These are phyloP conservation scores for Potamarius usumacintae DNA, from an alignment of 2,113 vertebrate species.

Conservation along the genomic window DNA sequence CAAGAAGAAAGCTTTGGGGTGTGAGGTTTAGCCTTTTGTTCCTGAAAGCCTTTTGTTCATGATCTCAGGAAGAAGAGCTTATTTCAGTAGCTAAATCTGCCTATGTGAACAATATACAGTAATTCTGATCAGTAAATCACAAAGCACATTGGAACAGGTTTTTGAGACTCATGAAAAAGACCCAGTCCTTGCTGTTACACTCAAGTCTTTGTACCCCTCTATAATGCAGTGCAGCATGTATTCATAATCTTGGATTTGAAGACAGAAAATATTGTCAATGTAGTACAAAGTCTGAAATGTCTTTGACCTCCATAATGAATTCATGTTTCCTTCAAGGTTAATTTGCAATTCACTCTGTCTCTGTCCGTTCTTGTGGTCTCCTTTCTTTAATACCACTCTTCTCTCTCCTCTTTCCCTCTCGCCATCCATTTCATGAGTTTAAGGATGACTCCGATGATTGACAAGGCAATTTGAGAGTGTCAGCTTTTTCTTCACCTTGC, in stretches of 20 bases:
- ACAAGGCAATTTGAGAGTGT: constrained; percentile 74
- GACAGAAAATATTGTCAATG: not conserved
- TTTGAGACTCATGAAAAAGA: not conserved
- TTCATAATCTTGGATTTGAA: not conserved
- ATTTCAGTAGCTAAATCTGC: not conserved
- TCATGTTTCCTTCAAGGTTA: constrained; percentile 24
- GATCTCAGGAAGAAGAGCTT: not conserved
- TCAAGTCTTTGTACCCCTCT: not conserved
- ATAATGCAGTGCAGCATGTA: not conserved
- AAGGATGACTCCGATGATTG: constrained; percentile 66
- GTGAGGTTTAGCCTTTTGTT: not conserved
- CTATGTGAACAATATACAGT: not conserved
- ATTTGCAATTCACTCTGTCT: constrained; percentile 36
- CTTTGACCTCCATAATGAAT: not conserved
- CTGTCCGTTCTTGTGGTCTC: not conserved
- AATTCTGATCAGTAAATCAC: not conserved
- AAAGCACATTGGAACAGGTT: not conserved
- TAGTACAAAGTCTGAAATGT: not conserved
- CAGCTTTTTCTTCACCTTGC: constrained; percentile 65
- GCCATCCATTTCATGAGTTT: constrained; percentile 54
- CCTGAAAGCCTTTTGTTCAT: not conserved
- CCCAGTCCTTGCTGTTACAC: not conserved
- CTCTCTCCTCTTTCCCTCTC: constrained; percentile 52
- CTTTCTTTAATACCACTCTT: not conserved
- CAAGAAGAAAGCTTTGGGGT: not conserved